Conservation (phyloP, 2,113 vertebrate species). For the Plotosus lineatus region DNA sequence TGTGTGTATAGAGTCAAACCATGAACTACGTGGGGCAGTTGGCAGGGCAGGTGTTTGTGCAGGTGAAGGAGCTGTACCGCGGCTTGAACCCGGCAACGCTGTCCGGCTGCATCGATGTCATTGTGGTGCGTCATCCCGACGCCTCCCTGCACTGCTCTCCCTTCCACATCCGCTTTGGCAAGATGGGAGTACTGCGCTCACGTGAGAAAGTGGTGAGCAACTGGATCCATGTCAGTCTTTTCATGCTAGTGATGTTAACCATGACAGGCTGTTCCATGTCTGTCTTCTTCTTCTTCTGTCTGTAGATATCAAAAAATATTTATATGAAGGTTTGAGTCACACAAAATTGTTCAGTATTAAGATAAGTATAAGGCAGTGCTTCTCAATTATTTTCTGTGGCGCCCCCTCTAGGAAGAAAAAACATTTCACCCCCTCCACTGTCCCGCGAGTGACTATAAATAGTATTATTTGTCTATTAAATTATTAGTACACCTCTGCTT, state of each 20-base stretch:
- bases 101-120: constrained; percentile 93
- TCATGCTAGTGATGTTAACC: not conserved
- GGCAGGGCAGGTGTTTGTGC: constrained; percentile 95
- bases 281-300: too few relatives aligned
- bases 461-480: too few relatives aligned
- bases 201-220: constrained; percentile 87
- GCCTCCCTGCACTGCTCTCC: constrained; percentile 93
- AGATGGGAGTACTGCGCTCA: constrained; percentile 93
- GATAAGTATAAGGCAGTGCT: too few relatives aligned
- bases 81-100: constrained; percentile 93
- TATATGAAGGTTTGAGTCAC: too few relatives aligned
- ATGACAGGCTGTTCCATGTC: too few relatives aligned
- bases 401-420: too few relatives aligned
- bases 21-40: constrained; percentile 98
- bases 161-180: constrained; percentile 95
- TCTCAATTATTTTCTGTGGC: too few relatives aligned
- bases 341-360: too few relatives aligned
- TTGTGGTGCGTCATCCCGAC: constrained; percentile 88
- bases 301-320: too few relatives aligned
- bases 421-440: too few relatives aligned
- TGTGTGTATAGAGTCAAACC: constrained; percentile 73
- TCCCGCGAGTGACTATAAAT: too few relatives aligned
- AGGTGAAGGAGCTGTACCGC: constrained; percentile 95
- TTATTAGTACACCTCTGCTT: too few relatives aligned
- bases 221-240: not conserved